Percentiles rank a stretch among this genome's conserved stretches.
phyloP scores from a whole-genome alignment of 1,140 invertebrate genomes.

The Penaeus japonicus region DNA sequence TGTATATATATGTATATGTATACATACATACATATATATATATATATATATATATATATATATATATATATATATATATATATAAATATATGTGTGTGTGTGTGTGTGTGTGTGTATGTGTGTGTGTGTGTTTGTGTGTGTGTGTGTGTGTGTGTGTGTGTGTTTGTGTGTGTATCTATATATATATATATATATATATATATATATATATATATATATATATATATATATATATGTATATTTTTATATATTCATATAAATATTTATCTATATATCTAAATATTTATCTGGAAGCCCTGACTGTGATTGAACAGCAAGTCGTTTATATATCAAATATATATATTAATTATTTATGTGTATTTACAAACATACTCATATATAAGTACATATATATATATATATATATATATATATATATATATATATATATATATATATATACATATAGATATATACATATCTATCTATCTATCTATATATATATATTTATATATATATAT shows the following conservation, averaged over 20 bases:
- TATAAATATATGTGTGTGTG: neutral
- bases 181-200: no score
- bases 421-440: no score
- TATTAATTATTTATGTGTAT: no score
- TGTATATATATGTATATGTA: no score
- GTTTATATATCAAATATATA: neutral
- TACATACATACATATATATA: neutral
- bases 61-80: constrained; percentile 6
- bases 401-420: no score
- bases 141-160: neutral
- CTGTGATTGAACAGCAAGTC: no score
- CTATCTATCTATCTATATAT: neutral
- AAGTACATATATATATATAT: neutral
- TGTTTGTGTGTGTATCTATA: neutral
- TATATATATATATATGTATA: neutral
- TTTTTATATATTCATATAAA: neutral
- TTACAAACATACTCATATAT: neutral
- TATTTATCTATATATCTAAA: no score
- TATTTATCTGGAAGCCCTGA: no score
- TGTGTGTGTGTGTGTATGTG: no score
- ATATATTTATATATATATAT: constrained; percentile 7
- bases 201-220: neutral
- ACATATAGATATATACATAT: neutral
- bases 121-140: neutral
- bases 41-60: neutral